Conservation (phyloP, 2,797 vertebrate genomes). For the Microctenopoma lineatum region DNA sequence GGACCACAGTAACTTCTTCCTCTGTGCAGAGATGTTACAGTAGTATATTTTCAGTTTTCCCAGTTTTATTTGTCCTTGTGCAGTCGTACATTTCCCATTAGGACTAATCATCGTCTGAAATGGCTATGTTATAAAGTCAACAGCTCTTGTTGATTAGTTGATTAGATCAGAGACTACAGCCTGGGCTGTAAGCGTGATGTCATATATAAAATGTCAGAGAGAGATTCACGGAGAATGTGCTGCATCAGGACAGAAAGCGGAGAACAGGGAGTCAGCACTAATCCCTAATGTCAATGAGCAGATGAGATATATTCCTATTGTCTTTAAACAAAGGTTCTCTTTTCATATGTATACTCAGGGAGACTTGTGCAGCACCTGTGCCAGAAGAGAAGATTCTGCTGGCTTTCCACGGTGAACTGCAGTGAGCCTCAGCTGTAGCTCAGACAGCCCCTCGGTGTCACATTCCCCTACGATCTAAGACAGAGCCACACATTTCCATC, state of each 20-base stretch:
- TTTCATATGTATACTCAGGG: conserved; percentile 31
- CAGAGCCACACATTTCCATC: conserved; percentile 43
- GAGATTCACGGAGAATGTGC: conserved; percentile 56
- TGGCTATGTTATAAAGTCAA: conserved; percentile 66
- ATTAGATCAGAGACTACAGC: conserved; percentile 70
- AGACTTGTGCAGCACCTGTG: conserved; percentile 56
- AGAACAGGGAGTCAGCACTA: conserved; percentile 33
- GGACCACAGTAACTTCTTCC: background rate
- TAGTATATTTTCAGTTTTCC: conserved; percentile 33
- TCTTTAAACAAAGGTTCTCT: conserved; percentile 7
- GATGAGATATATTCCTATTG: conserved; percentile 3
- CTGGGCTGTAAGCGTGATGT: conserved; percentile 51
- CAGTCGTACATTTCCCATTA: conserved; percentile 54
- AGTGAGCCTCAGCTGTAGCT: conserved; percentile 67
- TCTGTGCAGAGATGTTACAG: conserved; percentile 11
- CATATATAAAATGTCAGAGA: conserved; percentile 66
- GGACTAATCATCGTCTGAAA: conserved; percentile 45
- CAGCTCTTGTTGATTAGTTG: conserved; percentile 69
- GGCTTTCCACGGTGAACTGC: conserved; percentile 46
- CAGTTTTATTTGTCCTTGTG: conserved; percentile 45
- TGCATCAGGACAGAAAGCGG: conserved; percentile 36
- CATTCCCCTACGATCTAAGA: conserved; percentile 65
- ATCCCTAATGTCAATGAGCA: conserved; percentile 34
- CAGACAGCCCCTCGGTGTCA: conserved; percentile 63
- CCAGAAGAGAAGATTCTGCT: conserved; percentile 40